A percentile compares a stretch with the other conserved stretches of the same genome.
These are phyloP conservation scores for Orchesellides sinensis DNA, from an alignment of 2,888 invertebrate species.

Conservation along the genomic window DNA sequence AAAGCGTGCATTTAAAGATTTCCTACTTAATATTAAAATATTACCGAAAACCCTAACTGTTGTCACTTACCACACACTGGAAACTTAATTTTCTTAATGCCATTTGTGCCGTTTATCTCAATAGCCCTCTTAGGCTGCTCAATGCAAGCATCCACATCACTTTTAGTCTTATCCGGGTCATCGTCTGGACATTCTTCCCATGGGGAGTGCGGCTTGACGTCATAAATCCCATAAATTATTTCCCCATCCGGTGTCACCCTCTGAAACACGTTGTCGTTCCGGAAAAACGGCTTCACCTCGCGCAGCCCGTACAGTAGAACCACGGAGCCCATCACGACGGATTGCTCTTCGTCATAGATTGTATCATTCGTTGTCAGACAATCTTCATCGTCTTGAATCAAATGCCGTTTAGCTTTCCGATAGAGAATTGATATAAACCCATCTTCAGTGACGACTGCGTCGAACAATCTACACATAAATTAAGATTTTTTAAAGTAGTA, in stretches of 20 bases:
- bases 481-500: not conserved
- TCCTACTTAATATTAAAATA: not conserved
- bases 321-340: slow-evolving; percentile 61
- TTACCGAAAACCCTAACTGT: not conserved
- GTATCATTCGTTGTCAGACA: not conserved
- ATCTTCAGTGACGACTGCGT: slow-evolving; percentile 66
- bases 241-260: slow-evolving; percentile 65
- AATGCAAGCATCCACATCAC: slow-evolving; percentile 18
- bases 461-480: slow-evolving; percentile 13
- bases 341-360: slow-evolving; percentile 22
- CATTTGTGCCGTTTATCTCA: not conserved
- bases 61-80: not conserved
- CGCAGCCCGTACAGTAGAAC: slow-evolving; percentile 51
- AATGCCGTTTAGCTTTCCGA: slow-evolving; percentile 33
- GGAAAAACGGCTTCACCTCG: slow-evolving; percentile 63
- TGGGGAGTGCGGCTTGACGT: slow-evolving; percentile 8
- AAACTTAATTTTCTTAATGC: not conserved
- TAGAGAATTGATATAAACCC: slow-evolving; percentile 62
- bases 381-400: not conserved
- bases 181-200: not conserved
- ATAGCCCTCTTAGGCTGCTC: slow-evolving; percentile 8
- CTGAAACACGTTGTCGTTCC: slow-evolving; percentile 64
- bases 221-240: slow-evolving; percentile 62
- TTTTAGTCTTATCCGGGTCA: not conserved
- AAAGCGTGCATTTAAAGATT: too few relatives aligned